Evolutionary conservation across 2,113 vertebrate species (phyloP), one percentile per base, ranked within the genome.

Genomic region (Pterocles gutturalis): DNA sequence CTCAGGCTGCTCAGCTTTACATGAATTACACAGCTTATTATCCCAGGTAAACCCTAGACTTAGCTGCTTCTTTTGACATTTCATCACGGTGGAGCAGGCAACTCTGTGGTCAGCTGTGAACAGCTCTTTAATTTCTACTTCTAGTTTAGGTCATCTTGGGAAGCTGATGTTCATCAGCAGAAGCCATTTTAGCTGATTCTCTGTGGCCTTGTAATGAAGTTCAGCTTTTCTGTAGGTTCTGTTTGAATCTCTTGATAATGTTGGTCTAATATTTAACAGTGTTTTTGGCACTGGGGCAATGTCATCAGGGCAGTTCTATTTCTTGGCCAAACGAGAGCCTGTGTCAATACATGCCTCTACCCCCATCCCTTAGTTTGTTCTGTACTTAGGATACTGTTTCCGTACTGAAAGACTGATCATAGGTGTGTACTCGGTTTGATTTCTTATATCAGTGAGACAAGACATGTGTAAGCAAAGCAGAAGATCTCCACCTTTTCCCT

Each of bases 21-120:
- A 99, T 99, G 99, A 99, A 99, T 97, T 99, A 99, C 98, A 99
- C 99, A 6, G 98, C 99, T 26, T 99, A 99, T 96, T 99, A 99
- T 79, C 99, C 99, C 97, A 99, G 99, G 99, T 99, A 97, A 71
- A 29, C 62, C 34, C 1, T 2, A 51, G 36, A 26, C 16, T 26
- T 25, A 14, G 29, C 19, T 38, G 19, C 46, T 69, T 28, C 57
- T 77, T 31, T 45, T 70, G 20, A 17, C 10, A 2, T 53, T 49
- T 38, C 48, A n/a, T 41, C 31, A 51, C 36, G 7, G 60, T 38
- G 69, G 43, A 87, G 53, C 25, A 81, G 55, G 25, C 2, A 10
- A 5, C 36, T 20, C 3, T 45, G 29, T 41, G 26, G 12, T 48
- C 41, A 34, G 18, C 12, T 29, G 28, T 51, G 51, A 70, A 25